These are phyloP conservation scores for Synanthedon vespiformis DNA, from an alignment of 2,888 invertebrate species.

Conservation along the genomic window DNA sequence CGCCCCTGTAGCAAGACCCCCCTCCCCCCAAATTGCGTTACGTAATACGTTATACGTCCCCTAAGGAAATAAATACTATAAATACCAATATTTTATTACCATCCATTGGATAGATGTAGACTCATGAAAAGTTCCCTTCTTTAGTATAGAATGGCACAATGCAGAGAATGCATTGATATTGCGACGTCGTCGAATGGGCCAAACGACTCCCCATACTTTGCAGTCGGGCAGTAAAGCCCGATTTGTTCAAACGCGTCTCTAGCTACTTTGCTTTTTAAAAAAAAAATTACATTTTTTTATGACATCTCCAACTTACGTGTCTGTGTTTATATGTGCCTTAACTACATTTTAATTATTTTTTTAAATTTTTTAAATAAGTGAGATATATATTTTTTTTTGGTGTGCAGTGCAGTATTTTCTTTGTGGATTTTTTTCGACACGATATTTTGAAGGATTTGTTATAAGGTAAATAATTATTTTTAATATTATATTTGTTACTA, in stretches of 20 bases:
- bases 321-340: too few species aligned
- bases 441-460: slow-evolving; percentile 2
- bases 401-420: neutral
- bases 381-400: neutral
- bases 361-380: slow-evolving; percentile 4
- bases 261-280: slow-evolving; percentile 3
- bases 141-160: neutral
- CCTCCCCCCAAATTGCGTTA: too few species aligned
- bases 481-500: slow-evolving; percentile 17
- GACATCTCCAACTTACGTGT: too few species aligned
- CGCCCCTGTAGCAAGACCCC: too few species aligned
- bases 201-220: slow-evolving; percentile 1
- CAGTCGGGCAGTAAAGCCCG: slow-evolving; percentile 29
- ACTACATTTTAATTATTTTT: slow-evolving; percentile 1
- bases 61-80: too few species aligned
- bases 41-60: too few species aligned
- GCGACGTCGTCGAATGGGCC: neutral
- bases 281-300: neutral
- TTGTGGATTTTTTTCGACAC: neutral
- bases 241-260: slow-evolving; percentile 16
- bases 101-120: neutral
- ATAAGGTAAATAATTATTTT: slow-evolving; percentile 4
- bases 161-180: slow-evolving; percentile 5
- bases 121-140: neutral
- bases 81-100: too few species aligned